Percentiles rank a stretch among this genome's conserved stretches.
Evolutionary conservation across 2,113 vertebrate species (phyloP).

Genomic region (Thunnus thynnus): DNA sequence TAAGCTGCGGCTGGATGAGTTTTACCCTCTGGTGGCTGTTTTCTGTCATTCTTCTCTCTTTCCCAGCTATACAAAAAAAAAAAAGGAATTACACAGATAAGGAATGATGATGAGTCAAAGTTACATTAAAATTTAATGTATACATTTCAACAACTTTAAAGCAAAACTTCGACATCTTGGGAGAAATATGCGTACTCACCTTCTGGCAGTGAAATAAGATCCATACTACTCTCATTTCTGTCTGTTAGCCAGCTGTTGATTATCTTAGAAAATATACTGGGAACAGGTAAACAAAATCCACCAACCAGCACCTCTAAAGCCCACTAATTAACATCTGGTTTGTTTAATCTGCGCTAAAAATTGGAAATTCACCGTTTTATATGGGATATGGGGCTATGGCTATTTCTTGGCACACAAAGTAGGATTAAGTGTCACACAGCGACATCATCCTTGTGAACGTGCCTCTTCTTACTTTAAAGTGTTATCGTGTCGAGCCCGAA

Average conservation of each 20-base stretch:
- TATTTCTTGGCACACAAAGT: too few relatives aligned
- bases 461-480: background rate
- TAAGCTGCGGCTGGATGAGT: background rate
- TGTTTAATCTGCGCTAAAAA: background rate
- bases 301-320: background rate
- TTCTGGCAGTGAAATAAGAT: background rate
- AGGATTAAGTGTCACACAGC: background rate
- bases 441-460: background rate
- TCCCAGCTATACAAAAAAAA: background rate
- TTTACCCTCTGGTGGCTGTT: background rate
- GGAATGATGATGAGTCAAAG: background rate
- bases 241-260: too few relatives aligned
- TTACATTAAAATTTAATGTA: background rate
- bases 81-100: background rate
- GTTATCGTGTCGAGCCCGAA: background rate
- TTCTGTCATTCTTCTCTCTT: conserved; percentile 9
- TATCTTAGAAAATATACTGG: too few relatives aligned
- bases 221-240: background rate
- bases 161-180: background rate
- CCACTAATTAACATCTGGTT: background rate
- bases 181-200: background rate
- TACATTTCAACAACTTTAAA: background rate
- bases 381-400: too few relatives aligned
- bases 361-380: too few relatives aligned
- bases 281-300: background rate